Percentiles rank a stretch among this genome's conserved stretches.
phyloP scores from a whole-genome alignment of 2,113 vertebrate species.

The Cyphomyrus plagiostoma region DNA sequence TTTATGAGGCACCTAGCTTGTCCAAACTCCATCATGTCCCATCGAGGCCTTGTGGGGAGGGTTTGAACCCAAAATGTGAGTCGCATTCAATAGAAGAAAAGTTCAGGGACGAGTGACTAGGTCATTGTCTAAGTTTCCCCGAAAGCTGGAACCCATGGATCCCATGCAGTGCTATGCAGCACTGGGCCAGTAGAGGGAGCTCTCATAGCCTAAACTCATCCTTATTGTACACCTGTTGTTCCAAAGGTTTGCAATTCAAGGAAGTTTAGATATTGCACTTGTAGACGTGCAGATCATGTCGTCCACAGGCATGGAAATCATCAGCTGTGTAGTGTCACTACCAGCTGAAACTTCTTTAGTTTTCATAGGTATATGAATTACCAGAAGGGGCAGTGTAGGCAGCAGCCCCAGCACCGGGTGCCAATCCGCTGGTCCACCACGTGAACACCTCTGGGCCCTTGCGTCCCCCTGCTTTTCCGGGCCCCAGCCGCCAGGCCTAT shows the following conservation, averaged over 20 bases:
- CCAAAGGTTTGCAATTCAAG: not conserved
- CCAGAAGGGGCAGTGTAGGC: not conserved
- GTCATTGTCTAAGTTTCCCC: not conserved
- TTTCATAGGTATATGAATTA: not conserved
- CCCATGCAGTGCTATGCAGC: not conserved
- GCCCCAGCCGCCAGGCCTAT: constrained; percentile 21
- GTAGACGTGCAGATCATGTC: not conserved
- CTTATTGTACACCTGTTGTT: not conserved
- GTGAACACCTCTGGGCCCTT: constrained; percentile 3
- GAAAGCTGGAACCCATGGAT: not conserved
- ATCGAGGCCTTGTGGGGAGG: not conserved
- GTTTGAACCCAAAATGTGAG: not conserved
- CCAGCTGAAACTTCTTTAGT: not conserved
- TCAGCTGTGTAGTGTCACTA: not conserved
- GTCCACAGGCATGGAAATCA: not conserved
- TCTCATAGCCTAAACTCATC: not conserved
- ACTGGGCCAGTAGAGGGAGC: constrained; percentile 8
- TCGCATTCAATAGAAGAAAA: not conserved
- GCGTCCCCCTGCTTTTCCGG: constrained; percentile 29
- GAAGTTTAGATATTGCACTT: not conserved
- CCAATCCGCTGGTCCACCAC: constrained; percentile 17
- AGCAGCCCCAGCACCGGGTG: not conserved
- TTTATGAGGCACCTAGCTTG: not conserved
- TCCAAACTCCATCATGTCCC: constrained; percentile 12
- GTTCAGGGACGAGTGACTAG: not conserved